These are phyloP conservation scores for Melanotaenia duboulayi DNA, from an alignment of 2,113 vertebrate species.

Conservation along the genomic window DNA sequence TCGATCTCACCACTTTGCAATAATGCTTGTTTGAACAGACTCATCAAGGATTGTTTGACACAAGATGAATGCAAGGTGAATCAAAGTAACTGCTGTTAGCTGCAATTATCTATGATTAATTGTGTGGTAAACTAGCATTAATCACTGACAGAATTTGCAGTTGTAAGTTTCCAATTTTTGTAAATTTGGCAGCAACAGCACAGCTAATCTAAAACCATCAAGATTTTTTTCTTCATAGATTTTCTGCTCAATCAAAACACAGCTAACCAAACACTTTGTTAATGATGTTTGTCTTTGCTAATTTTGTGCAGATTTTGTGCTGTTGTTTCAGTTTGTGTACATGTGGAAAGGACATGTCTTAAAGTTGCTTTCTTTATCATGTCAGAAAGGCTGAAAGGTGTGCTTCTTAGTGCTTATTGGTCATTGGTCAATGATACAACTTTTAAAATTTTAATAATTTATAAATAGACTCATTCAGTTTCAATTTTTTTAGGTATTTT, in stretches of 20 bases:
- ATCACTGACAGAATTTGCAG: conserved; percentile 5
- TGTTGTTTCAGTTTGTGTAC: too few species aligned
- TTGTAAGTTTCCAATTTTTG: conserved; percentile 11
- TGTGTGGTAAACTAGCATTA: conserved; percentile 22
- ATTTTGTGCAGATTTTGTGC: neutral
- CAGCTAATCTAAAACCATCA: conserved; percentile 5
- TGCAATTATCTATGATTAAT: conserved; percentile 48
- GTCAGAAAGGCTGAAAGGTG: too few species aligned
- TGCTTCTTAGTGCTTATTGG: too few species aligned
- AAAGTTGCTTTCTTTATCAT: too few species aligned
- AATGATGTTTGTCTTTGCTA: too few species aligned
- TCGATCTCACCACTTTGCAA: neutral
- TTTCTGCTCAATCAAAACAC: neutral
- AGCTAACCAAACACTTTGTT: neutral
- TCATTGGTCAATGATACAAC: too few species aligned
- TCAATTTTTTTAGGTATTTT: too few species aligned
- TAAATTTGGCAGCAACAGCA: neutral
- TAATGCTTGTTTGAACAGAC: conserved; percentile 11
- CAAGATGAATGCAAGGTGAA: conserved; percentile 46
- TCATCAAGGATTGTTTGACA: conserved; percentile 8
- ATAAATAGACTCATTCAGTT: too few species aligned
- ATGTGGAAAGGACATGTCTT: too few species aligned
- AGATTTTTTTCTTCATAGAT: neutral
- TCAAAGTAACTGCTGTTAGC: conserved; percentile 44
- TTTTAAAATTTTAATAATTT: too few species aligned